Evolutionary conservation across 2,113 vertebrate genomes (phyloP).

Genomic region (zebrafish (Danio rerio)): DNA sequence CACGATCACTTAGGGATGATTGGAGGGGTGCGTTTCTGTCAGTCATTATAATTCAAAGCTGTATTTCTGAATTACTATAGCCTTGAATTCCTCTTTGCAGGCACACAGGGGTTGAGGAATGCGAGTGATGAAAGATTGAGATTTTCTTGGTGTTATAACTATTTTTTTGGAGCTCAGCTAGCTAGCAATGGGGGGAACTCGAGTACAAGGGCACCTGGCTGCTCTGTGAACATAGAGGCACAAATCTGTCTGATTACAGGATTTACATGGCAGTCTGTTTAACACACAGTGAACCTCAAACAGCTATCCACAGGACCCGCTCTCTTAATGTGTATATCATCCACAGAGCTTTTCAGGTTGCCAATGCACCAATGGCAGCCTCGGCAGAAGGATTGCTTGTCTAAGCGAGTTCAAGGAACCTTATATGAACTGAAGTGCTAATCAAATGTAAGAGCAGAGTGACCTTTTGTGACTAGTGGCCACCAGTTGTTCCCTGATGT

Average conservation of each 20-base stretch:
- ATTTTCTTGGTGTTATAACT: background rate
- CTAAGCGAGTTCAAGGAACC: background rate
- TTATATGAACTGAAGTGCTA: slow-evolving; percentile 2
- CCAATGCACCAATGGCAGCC: background rate
- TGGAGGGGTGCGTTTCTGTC: slow-evolving; percentile 82
- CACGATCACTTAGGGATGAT: slow-evolving; percentile 87
- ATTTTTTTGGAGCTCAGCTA: background rate
- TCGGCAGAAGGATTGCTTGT: slow-evolving; percentile 11
- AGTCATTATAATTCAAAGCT: slow-evolving; percentile 20
- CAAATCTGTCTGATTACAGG: slow-evolving; percentile 58
- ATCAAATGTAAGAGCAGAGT: slow-evolving; percentile 5
- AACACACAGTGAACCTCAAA: slow-evolving; percentile 25
- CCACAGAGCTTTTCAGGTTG: slow-evolving; percentile 50
- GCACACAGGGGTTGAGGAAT: background rate
- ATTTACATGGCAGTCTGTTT: slow-evolving; percentile 51
- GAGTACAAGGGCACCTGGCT: slow-evolving; percentile 57
- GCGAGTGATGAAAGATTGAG: background rate
- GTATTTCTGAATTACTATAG: background rate
- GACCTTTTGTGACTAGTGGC: background rate
- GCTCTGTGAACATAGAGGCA: slow-evolving; percentile 50
- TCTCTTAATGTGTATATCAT: slow-evolving; percentile 24
- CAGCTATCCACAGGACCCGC: slow-evolving; percentile 16
- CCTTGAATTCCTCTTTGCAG: slow-evolving; percentile 15
- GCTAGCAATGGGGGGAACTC: background rate
- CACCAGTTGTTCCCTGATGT: background rate